Evolutionary conservation across 1,140 invertebrate species (phyloP).

Genomic region (Pygmarrhopalites habei): DNA sequence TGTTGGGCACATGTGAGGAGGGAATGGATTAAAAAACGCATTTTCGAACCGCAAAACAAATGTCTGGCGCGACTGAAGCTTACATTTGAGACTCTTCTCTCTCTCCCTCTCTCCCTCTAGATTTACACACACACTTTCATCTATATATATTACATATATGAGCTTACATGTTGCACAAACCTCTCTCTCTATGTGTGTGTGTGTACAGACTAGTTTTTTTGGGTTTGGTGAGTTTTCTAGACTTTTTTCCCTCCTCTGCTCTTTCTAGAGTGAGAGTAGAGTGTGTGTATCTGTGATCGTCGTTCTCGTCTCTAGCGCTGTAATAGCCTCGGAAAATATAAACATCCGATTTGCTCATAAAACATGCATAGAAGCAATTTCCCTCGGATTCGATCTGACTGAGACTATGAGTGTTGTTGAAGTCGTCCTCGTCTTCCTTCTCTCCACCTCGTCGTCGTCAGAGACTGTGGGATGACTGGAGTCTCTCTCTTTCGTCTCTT

Average conservation of each 20-base stretch:
- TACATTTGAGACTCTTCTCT: no score
- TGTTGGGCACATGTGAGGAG: conserved; percentile 11
- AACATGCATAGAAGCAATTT: conserved; percentile 30
- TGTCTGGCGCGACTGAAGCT: conserved; percentile 13
- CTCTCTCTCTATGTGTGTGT: no score
- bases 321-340: conserved; percentile 20
- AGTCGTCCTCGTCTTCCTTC: no score
- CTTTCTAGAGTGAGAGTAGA: neutral
- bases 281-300: no score
- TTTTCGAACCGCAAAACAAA: conserved; percentile 30
- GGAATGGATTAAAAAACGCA: conserved; percentile 32
- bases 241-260: neutral
- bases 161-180: no score
- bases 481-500: neutral
- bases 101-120: no score
- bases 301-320: neutral
- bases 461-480: no score
- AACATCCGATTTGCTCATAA: conserved; percentile 33
- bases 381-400: conserved; percentile 14
- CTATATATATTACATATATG: no score
- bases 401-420: conserved; percentile 4
- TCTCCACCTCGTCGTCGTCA: no score
- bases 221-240: no score
- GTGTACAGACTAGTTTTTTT: no score
- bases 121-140: no score